Evolutionary conservation across 1,140 invertebrate species (phyloP), one percentile per base, ranked within the genome.

Genomic region (Sminthurinus signatus): DNA sequence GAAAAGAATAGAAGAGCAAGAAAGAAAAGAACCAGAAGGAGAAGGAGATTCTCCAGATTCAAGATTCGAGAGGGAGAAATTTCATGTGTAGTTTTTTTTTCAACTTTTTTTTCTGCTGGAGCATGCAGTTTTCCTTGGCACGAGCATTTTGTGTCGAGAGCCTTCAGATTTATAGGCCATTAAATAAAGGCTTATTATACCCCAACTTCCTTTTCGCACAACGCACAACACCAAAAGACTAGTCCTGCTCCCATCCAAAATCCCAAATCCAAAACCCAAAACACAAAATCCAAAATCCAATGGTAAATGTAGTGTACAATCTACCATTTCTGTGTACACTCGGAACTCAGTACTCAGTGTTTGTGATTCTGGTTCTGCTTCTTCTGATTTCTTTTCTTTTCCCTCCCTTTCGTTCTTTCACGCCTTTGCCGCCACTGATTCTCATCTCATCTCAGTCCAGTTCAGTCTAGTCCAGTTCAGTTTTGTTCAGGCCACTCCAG

Each of bases 171-270:
- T 71, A 71, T 71, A 71, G 69, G 62, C 69, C 69, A 71, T 71
- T 71, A 71, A 67, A 68, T 71, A 71, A 68, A 68, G 62, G 65
- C 65, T 68, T 68, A 71, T 71, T 71, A 71, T 71, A 52, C 68
- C 64, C 68, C 64, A 61, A 67, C 64, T 70, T 67, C 69, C 62
- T 65, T 57, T 67, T 70, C 57, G 54, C 69, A 65, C 56, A 63
- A 63, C 57, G 54, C 69, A 65, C 56, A 63, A 63, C 36, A 28
- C 61, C 50, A 63, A 63, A 63, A 63, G 60, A 63, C 52, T 42
- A 56, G 46, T 44, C 27, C 43, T 52, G 54, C 56, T n/a, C n/a
- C n/a, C n/a, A n/a, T n/a, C n/a, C n/a, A n/a, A n/a, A n/a, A n/a
- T n/a, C n/a, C n/a, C n/a, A n/a, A n/a, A n/a, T n/a, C n/a, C n/a